These are phyloP conservation scores for Tetragonula clypearis DNA, from an alignment of 1,140 invertebrate species.

Conservation along the genomic window DNA sequence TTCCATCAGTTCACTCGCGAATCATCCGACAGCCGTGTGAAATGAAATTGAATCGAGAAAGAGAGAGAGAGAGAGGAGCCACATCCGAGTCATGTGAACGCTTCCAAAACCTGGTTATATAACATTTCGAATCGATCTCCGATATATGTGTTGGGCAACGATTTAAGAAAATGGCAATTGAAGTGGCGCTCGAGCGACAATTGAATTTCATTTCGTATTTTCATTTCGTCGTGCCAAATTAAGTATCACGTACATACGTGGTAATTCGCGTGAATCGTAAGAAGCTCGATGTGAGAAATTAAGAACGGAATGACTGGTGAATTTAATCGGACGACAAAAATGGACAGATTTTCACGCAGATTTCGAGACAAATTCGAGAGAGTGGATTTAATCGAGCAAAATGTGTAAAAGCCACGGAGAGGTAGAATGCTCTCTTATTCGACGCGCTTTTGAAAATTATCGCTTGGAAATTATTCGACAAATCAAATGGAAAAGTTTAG, in stretches of 20 bases:
- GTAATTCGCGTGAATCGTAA: not conserved
- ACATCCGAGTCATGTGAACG: constrained; percentile 1
- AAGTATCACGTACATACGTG: not conserved
- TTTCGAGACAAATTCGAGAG: not conserved
- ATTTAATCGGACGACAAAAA: not conserved
- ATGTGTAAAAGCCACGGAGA: no score
- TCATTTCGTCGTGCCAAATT: not conserved
- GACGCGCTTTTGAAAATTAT: not conserved
- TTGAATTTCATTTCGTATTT: not conserved
- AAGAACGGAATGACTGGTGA: not conserved
- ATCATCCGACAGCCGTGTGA: constrained; percentile 33
- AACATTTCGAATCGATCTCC: constrained; percentile 11
- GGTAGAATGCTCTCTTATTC: not conserved
- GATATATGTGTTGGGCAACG: not conserved
- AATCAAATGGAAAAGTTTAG: not conserved
- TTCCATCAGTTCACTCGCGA: constrained; percentile 32
- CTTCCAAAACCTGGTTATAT: not conserved
- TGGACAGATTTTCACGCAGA: not conserved
- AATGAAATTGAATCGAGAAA: constrained; percentile 38
- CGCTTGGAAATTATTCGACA: not conserved
- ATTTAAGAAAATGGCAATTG: not conserved
- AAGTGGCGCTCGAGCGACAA: no score
- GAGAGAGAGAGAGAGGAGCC: not conserved
- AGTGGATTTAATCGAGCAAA: not conserved
- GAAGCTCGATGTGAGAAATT: not conserved